A percentile compares a stretch with the other conserved stretches of the same genome.
phyloP scores from a whole-genome alignment of 2,113 vertebrate genomes.

The Zosterops borbonicus region DNA sequence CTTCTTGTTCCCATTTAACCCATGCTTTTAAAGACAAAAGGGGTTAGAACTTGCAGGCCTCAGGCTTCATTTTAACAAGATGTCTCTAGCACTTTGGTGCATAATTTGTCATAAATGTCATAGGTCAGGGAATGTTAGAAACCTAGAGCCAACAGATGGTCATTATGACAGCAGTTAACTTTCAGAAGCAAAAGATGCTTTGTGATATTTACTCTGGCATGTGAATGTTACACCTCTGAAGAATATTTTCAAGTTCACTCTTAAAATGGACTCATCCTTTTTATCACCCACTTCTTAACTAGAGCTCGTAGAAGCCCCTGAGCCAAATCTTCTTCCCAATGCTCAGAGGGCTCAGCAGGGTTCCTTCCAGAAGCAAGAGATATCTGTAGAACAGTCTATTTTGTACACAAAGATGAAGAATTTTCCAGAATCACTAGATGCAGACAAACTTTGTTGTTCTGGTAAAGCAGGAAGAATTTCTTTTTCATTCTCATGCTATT shows the following conservation, averaged over 20 bases:
- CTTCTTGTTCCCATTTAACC: conserved; percentile 78
- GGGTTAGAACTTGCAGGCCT: conserved; percentile 68
- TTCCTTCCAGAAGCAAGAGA: background rate
- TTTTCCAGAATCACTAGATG: background rate
- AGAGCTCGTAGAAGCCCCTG: background rate
- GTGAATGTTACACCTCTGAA: conserved; percentile 66
- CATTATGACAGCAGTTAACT: conserved; percentile 79
- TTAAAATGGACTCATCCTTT: conserved; percentile 52
- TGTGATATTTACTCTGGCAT: conserved; percentile 69
- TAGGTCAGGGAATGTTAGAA: conserved; percentile 80
- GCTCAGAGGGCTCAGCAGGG: background rate
- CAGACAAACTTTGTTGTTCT: background rate
- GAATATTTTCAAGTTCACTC: conserved; percentile 55
- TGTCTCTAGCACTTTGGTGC: conserved; percentile 81
- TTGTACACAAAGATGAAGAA: background rate
- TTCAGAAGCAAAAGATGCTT: conserved; percentile 67
- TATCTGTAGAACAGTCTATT: background rate
- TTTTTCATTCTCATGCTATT: background rate
- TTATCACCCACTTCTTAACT: conserved; percentile 13
- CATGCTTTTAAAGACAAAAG: conserved; percentile 79
- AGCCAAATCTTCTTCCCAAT: background rate
- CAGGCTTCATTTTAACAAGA: conserved; percentile 86
- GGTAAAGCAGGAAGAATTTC: background rate
- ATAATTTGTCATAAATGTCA: conserved; percentile 91
- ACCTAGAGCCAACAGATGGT: conserved; percentile 82